phyloP scores from a whole-genome alignment of 2,113 vertebrate genomes.

The Lophura nycthemera region DNA sequence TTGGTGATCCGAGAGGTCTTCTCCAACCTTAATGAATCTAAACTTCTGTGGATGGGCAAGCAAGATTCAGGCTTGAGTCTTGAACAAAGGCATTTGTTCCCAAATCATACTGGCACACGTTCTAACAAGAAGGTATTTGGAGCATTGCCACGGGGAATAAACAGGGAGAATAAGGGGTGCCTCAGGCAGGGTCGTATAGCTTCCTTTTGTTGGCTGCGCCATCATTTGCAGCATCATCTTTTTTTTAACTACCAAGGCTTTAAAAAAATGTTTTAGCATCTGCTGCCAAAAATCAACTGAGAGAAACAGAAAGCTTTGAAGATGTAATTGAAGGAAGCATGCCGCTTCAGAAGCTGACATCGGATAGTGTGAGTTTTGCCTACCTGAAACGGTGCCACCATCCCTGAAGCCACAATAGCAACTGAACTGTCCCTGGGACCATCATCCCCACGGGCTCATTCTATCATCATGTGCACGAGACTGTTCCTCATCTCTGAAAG shows the following conservation, averaged over 20 bases:
- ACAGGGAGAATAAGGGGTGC: background rate
- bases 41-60: background rate
- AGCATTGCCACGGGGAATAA: background rate
- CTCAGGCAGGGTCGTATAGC: background rate
- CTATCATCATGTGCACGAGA: fast-evolving
- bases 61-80: background rate
- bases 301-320: background rate
- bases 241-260: background rate
- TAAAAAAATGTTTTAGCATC: background rate
- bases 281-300: background rate
- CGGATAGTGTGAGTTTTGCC: fast-evolving
- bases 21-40: no score
- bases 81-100: background rate
- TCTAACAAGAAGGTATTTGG: background rate
- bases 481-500: background rate
- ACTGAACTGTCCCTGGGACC: background rate
- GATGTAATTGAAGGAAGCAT: background rate
- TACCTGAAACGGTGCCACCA: background rate
- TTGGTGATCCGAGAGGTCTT: no score
- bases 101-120: background rate
- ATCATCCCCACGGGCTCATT: background rate
- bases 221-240: background rate
- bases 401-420: background rate
- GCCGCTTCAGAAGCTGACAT: background rate
- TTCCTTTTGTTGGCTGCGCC: background rate